Evolutionary conservation across 2,113 vertebrate genomes (phyloP), one percentile per base, ranked within the genome.

Genomic region (Apteryx mantelli): DNA sequence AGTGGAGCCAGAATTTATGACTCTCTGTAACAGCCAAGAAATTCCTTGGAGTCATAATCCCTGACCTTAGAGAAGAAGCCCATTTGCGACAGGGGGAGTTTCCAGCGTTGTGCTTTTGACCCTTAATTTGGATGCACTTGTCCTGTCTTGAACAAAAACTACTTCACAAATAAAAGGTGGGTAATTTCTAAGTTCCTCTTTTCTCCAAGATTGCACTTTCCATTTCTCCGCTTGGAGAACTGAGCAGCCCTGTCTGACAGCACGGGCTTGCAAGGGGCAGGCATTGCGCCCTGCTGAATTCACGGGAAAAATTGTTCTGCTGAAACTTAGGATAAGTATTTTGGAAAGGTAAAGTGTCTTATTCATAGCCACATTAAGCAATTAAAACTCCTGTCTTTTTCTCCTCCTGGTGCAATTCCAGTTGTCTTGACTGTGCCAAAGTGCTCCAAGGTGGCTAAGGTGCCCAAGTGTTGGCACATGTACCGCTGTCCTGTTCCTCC

Each of bases 361-460:
- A 30, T 69, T 87, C 69, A 48, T 44, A 84, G 75, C 42, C 69
- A 68, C 76, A 80, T 64, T 7, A 77, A 78, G 50, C 68, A 91
- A 86, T 93, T 90, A 95, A 95, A 94, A 32, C 56, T 46, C 70
- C 36, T 60, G 61, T 75, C 34, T 68, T 88, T 94, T 83, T 53
- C 55, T 91, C 60, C 79, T 60, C 38, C 68, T 91, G 89, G 69
- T 94, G 76, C 88, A 78, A 73, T 91, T 95, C 73, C 85, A 91
- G 14, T 40, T 0, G 0, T 22, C 73, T 83, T 81, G 80, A 94
- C 68, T 25, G 0, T 64, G 79, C 82, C 82, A 84, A 30, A 94
- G 71, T 65, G 82, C 84, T 82, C n/a, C 10, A 76, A 82, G 55
- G 50, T 84, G 79, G 66, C 70, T 81, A n/a, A 78, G 74, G 79